A percentile compares a stretch with the other conserved stretches of the same genome.
Evolutionary conservation across 2,888 invertebrate species (phyloP).

Genomic region (Octonoba sinensis): DNA sequence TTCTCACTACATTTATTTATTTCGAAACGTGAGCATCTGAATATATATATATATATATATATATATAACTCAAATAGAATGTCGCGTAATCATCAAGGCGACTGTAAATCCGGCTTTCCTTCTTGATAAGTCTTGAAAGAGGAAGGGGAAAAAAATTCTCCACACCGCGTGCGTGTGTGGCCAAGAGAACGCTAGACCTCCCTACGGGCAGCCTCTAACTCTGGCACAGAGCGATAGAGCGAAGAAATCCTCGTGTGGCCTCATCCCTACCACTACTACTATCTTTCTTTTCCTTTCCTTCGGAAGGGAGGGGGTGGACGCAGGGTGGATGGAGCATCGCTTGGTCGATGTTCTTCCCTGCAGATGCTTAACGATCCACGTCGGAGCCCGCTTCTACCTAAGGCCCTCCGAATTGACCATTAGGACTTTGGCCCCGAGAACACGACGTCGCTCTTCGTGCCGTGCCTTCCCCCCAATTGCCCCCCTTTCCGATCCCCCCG

Average conservation of each 20-base stretch:
- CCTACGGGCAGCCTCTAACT: constrained; percentile 21
- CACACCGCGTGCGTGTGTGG: constrained; percentile 52
- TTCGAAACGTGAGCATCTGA: no score
- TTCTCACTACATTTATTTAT: no score
- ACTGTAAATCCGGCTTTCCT: constrained; percentile 43
- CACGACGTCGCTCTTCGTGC: constrained; percentile 33
- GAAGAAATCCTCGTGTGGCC: constrained; percentile 31
- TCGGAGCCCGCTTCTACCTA: constrained; percentile 62
- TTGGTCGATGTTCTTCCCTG: constrained; percentile 48
- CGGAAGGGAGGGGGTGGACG: constrained; percentile 14
- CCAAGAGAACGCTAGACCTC: constrained; percentile 17
- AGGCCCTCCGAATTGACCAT: constrained; percentile 63
- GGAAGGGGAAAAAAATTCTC: constrained; percentile 12
- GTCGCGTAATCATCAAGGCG: constrained; percentile 28
- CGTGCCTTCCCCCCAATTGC: not conserved
- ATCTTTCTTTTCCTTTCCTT: constrained; percentile 18
- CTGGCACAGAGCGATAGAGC: constrained; percentile 16
- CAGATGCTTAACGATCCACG: constrained; percentile 61
- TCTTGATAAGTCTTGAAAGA: constrained; percentile 11
- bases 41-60: no score
- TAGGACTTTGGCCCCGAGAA: constrained; percentile 60
- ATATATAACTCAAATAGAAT: constrained; percentile 1
- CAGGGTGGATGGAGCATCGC: constrained; percentile 3
- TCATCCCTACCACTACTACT: constrained; percentile 22
- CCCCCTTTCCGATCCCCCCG: constrained; percentile 7